phyloP scores from a whole-genome alignment of 2,888 invertebrate species.

The Exephanes ischioxanthus region DNA sequence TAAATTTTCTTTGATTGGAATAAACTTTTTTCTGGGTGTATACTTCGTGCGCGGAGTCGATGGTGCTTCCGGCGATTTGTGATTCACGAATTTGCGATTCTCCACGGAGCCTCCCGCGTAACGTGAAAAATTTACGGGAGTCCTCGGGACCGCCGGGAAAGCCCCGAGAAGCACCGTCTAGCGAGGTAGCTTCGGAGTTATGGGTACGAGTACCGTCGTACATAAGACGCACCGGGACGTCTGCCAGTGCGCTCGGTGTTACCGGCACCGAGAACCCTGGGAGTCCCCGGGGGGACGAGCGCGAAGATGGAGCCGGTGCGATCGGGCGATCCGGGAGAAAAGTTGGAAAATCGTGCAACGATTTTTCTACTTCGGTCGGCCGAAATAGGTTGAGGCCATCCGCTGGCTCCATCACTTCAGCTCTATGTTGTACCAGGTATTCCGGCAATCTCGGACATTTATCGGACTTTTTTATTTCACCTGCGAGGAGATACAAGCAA shows the following conservation, averaged over 20 bases:
- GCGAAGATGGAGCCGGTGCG: constrained; percentile 1
- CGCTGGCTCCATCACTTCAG: neutral
- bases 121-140: constrained; percentile 50
- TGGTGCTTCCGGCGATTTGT: constrained; percentile 45
- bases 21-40: too few relatives aligned
- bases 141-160: constrained; percentile 10
- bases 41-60: neutral
- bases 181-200: constrained; percentile 29
- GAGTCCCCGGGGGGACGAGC: constrained; percentile 26
- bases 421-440: neutral
- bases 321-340: constrained; percentile 12
- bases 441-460: constrained; percentile 9
- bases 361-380: constrained; percentile 44
- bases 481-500: neutral
- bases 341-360: constrained; percentile 30
- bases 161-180: constrained; percentile 13
- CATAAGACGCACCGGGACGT: constrained; percentile 16
- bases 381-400: neutral
- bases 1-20: too few relatives aligned
- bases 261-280: constrained; percentile 24
- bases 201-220: constrained; percentile 13
- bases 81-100: constrained; percentile 64
- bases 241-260: neutral
- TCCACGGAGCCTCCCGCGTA: constrained; percentile 40
- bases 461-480: constrained; percentile 20